Base-by-base conservation (phyloP, 2,888 invertebrate species). In the Sceliomorpha sp. region DNA sequence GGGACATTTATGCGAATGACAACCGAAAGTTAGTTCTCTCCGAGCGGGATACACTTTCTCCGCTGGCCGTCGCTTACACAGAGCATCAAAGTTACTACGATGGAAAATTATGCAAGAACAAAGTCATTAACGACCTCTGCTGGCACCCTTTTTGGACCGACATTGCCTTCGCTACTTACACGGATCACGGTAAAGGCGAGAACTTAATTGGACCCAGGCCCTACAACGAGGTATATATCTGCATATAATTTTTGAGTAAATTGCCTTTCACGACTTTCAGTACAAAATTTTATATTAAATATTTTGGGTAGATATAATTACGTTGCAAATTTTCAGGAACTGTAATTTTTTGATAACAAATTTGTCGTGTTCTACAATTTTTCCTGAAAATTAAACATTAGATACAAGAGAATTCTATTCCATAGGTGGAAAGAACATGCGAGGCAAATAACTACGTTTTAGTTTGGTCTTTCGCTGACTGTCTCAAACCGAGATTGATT, bases 131-230 rank as follows among this genome's bases (percentile, higher is more conserved):
- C 3, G 89, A 91, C 64, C 89, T 92, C 8, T 89, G 90, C 64
- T 95, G 94, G 92, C 94, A 94, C 88, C 94, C 93, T 0, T 90
- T 92, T 85, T 90, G 92, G 90, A 91, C 93, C 0, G 95, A 94
- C 0, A 90, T 93, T 6, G 90, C 92, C 1, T 93, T 92, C 0
- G 90, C 92, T 24, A 89, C 92, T n/a, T 95, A 95, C 76, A 89
- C 92, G 0, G 91, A 92, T 73, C 88, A 70, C 80, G 86, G 80
- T 74, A 89, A 79, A 72, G 74, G 64, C 62, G 80, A 78, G 26
- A 62, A 70, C 70, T 63, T 80, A 20, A 48, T 66, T 3, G 80
- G 77, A 1, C 78, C 76, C 1, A 64, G 70, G 47, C 10, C 12
- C 20, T 10, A 48, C 9, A 24, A 20, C 14, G 15, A 29, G 53